Base-by-base conservation (phyloP, 2,888 invertebrate species). In the Drosophila lacicola region DNA sequence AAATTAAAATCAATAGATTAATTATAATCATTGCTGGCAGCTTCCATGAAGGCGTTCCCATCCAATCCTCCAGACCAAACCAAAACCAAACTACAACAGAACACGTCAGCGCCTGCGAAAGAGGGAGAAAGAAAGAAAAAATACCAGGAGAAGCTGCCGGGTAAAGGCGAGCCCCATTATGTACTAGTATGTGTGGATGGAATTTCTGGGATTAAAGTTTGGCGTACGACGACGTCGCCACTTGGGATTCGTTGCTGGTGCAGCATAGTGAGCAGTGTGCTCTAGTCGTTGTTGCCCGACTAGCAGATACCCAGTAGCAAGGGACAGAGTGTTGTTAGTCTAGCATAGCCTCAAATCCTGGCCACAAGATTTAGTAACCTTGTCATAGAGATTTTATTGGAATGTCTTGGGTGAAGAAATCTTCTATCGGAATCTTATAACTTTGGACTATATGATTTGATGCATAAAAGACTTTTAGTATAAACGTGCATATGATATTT, bases 51-150 rank as follows among this genome's bases (percentile, higher is more conserved):
- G 49, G 49, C 54, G 21, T 49, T 61, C 64, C 58, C 33, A 39
- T 70, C 57, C 73, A 64, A 39, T 62, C 57, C 49, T 71, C 65
- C 67, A 58, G 51, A 50, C 66, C 86, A 69, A 78, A 80, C 84
- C 82, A 81, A 80, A 83, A 82, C 85, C 83, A 83, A 84, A 88
- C 85, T 86, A 83, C 85, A 88, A 80, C 88, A 71, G 80, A 70
- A 50, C 69, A 60, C 54, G 62, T 49, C 71, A 80, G 67, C 74
- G 83, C 75, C 88, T 85, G 83, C 8, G 63, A 80, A 78, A 63
- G 51, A 60, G 61, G 53, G 50, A 62, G 51, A n/a, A 5, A 4
- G 36, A 53, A 54, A 13, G 41, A 17, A 45, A 67, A 62, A 64
- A 54, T 53, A 45, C 47, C 69, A 45, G 49, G 50, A 17, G 60